Evolutionary conservation across 2,113 vertebrate species (phyloP).

Genomic region (Sitta europaea): DNA sequence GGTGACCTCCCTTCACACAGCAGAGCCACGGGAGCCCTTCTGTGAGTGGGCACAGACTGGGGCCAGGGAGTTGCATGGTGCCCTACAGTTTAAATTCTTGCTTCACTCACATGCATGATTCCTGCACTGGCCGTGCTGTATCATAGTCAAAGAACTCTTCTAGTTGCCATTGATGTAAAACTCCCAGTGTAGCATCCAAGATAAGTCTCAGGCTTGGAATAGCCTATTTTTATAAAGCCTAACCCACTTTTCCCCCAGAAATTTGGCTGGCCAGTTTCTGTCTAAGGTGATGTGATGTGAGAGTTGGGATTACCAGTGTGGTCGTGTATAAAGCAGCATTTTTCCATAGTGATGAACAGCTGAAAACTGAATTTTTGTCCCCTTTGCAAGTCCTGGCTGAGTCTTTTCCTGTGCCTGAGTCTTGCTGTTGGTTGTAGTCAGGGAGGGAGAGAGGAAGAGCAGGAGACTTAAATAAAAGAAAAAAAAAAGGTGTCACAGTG

Average conservation of each 20-base stretch:
- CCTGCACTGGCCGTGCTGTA: background rate
- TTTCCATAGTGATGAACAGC: background rate
- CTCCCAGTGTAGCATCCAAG: background rate
- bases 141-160: background rate
- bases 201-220: background rate
- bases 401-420: background rate
- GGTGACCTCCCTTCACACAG: background rate
- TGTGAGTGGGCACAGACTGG: background rate
- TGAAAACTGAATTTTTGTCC: background rate
- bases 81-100: background rate
- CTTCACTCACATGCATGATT: background rate
- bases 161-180: background rate
- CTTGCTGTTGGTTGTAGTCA: background rate
- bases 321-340: background rate
- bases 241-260: background rate
- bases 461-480: background rate
- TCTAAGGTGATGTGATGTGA: background rate
- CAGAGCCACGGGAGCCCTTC: background rate
- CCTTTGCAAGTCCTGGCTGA: background rate
- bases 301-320: background rate
- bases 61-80: background rate
- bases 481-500: background rate
- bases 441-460: background rate
- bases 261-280: background rate
- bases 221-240: background rate